Conservation (phyloP, 2,797 vertebrate genomes). For the Taenioides sp. region DNA sequence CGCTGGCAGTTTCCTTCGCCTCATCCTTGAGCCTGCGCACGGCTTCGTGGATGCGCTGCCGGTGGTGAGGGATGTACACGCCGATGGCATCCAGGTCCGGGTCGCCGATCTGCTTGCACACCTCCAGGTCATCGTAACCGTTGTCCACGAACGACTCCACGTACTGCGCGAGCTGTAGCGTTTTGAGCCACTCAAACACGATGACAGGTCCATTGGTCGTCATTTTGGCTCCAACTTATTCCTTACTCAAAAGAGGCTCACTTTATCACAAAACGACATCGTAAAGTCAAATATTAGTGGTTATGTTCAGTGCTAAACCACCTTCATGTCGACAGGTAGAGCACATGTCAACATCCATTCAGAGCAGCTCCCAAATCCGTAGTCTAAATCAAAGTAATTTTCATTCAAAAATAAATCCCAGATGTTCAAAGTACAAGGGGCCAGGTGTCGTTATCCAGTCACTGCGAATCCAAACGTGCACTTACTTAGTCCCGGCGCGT, state of each 20-base stretch:
- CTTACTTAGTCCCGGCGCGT: constrained; percentile 6
- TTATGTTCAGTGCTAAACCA: constrained; percentile 19
- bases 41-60: constrained; percentile 89
- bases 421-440: background rate
- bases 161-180: constrained; percentile 92
- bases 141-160: constrained; percentile 96
- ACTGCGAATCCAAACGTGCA: background rate
- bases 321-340: constrained; percentile 27
- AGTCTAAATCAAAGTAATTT: constrained; percentile 12
- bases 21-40: constrained; percentile 90
- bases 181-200: constrained; percentile 96
- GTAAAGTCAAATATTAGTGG: constrained; percentile 7
- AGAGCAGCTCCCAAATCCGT: background rate
- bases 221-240: constrained; percentile 57
- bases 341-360: constrained; percentile 59
- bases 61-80: constrained; percentile 88
- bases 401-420: constrained; percentile 44
- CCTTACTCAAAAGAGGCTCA: constrained; percentile 27
- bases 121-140: constrained; percentile 97
- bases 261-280: constrained; percentile 35
- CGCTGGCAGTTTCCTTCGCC: constrained; percentile 83
- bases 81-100: constrained; percentile 98
- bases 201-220: constrained; percentile 90
- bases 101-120: constrained; percentile 97
- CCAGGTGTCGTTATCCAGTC: background rate